These are phyloP conservation scores for Microtus pennsylvanicus DNA, from an alignment of 2,113 vertebrate species.

Conservation along the genomic window DNA sequence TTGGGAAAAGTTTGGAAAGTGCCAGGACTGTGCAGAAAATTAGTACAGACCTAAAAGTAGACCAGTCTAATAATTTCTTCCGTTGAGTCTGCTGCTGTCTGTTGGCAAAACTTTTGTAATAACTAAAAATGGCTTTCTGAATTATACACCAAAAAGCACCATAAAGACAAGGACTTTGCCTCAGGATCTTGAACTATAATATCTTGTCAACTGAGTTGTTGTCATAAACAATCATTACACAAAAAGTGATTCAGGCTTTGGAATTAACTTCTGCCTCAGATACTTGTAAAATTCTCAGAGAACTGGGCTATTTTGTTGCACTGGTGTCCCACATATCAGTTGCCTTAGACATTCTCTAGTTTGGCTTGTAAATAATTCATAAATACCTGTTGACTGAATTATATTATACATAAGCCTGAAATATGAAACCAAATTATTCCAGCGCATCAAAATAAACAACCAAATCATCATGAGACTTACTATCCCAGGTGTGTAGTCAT, in stretches of 20 bases:
- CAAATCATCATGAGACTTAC: background rate
- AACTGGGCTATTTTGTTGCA: background rate
- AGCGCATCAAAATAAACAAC: background rate
- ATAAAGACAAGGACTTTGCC: constrained; percentile 5
- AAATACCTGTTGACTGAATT: constrained; percentile 11
- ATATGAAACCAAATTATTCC: constrained; percentile 25
- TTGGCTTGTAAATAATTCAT: constrained; percentile 5
- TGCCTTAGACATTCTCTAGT: background rate
- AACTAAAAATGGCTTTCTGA: background rate
- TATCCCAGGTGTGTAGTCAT: background rate
- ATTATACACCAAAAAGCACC: background rate
- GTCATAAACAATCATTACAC: background rate
- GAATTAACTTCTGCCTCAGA: background rate
- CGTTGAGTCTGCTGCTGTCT: fast-evolving
- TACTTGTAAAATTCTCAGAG: background rate
- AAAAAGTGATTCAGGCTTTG: background rate
- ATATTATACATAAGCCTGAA: background rate
- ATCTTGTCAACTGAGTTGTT: background rate
- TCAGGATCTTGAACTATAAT: background rate
- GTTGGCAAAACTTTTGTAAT: background rate
- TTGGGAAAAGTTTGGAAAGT: background rate
- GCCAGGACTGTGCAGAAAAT: background rate
- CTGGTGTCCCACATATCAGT: background rate
- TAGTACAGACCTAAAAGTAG: background rate
- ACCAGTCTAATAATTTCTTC: background rate